Evolutionary conservation across 2,888 invertebrate species (phyloP), one percentile per base, ranked within the genome.

Genomic region (Pristionchus arcanus): DNA sequence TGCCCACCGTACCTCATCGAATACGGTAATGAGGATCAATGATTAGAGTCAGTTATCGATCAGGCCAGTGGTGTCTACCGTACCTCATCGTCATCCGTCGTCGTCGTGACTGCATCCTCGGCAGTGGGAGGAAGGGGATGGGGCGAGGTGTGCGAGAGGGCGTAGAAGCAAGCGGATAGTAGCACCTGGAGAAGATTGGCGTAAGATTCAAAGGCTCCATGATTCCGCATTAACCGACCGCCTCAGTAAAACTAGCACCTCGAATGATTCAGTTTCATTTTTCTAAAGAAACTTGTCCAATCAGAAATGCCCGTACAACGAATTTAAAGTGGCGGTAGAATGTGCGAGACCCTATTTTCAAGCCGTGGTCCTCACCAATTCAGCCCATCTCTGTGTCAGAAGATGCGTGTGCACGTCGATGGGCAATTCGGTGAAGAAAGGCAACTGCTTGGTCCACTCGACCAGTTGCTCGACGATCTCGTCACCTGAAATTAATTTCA

Each of bases 381-480:
- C 95, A 1, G 95, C 94, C 99, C 99, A 99, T 96, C 98, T 98
- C 96, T 98, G 98, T 95, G 98, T 98, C 95, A 99, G 96, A 94
- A 99, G 96, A 96, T 98, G 97, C 92, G 98, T 98, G 96, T 98
- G 98, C 19, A 96, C 97, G 96, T 98, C 98, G 95, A 98, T 97
- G 1, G 98, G 98, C 94, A 99, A 97, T 96, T 98, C 98, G 96
- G 97, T 96, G 96, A 98, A 99, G 96, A 99, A 99, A 90, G 99
- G 98, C 96, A 99, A 96, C 96, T 98, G 97, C 96, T 98, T 98
- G 95, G 98, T 98, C 99, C 99, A 99, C 96, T 98, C 98, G 93
- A 99, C 98, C 96, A 99, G 97, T 96, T 98, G 98, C 96, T 98
- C 98, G 90, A 99, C 98, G 95, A 99, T 98, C 93, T 98, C 98